phyloP scores from a whole-genome alignment of 2,113 vertebrate genomes.

The Raja brachyura region DNA sequence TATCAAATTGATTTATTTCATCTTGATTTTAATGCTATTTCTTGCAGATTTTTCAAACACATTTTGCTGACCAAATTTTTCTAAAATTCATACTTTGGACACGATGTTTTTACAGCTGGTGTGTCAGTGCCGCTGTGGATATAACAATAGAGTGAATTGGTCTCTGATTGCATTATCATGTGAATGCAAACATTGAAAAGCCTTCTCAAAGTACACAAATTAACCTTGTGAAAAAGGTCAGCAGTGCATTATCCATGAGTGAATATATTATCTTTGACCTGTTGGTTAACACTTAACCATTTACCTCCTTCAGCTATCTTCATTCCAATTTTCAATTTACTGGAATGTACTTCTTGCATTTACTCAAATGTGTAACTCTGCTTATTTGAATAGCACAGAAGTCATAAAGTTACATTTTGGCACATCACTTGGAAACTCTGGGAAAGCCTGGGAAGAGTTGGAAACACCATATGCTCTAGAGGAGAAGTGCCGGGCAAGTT shows the following conservation, averaged over 20 bases:
- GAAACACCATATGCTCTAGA: background rate
- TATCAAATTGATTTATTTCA: background rate
- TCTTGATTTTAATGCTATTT: background rate
- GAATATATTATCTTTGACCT: slow-evolving; percentile 23
- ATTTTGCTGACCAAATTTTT: background rate
- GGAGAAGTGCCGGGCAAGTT: no score
- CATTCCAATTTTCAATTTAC: background rate
- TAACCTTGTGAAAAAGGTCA: slow-evolving; percentile 24
- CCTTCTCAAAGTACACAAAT: slow-evolving; percentile 14
- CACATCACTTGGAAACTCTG: background rate
- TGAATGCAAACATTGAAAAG: slow-evolving; percentile 36
- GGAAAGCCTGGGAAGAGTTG: background rate
- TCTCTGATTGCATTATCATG: slow-evolving; percentile 33
- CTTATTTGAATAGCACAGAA: background rate
- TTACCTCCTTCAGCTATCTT: background rate
- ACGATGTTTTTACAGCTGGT: slow-evolving; percentile 23
- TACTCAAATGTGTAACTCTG: background rate
- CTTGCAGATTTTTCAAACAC: background rate
- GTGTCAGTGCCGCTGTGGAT: background rate
- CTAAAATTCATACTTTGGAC: background rate
- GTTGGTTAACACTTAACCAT: slow-evolving; percentile 20
- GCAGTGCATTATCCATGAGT: slow-evolving; percentile 10
- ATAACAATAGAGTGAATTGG: slow-evolving; percentile 27
- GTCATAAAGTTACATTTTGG: background rate
- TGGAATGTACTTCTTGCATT: background rate